Base-by-base conservation (phyloP, 2,888 invertebrate genomes). In the Drosophila aldrichi region DNA sequence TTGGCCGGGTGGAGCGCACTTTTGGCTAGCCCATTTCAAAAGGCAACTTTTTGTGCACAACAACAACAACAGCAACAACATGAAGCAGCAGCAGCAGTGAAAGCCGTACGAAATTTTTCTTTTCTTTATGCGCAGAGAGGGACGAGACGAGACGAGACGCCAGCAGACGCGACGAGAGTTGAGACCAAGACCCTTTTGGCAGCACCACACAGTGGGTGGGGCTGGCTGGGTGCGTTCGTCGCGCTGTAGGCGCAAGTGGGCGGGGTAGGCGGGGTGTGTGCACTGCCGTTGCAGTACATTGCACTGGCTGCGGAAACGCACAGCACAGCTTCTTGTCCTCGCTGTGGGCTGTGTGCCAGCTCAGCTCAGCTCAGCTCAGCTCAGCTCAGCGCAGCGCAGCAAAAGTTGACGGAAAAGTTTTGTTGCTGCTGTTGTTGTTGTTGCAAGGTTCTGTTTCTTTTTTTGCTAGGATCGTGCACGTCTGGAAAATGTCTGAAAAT, bases 401-500 rank as follows among this genome's bases (percentile, higher is more conserved):
- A 58, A 87, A 85, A 85, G 82, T 83, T 83, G 82, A 77, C 85
- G 77, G 88, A 83, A 84, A 84, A 86, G 87, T 84, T 89, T 73
- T 72, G 71, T 51, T 5, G 36, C 25, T 56, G 16, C 79, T 77
- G 74, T 70, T 62, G 60, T 41, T 56, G n/a, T 80, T 56, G n/a
- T 80, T 77, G 63, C 48, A 54, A 63, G 57, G 29, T 71, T 80
- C 56, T 67, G 22, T 51, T 40, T 57, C 69, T 78, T 22, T 20
- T 77, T 76, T 78, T 25, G 25, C 74, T 79, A 77, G 80, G 82
- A 78, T 84, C 80, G 83, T 79, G 77, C 73, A 81, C 80, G 89
- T 89, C 89, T 89, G 89, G 83, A 82, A 88, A 83, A 83, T 89
- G 89, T 89, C 89, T 89, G 91, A 81, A 90, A 89, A 83, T 78